Conservation (phyloP, 23 tunicate species). For the Halocynthia aurantium region DNA sequence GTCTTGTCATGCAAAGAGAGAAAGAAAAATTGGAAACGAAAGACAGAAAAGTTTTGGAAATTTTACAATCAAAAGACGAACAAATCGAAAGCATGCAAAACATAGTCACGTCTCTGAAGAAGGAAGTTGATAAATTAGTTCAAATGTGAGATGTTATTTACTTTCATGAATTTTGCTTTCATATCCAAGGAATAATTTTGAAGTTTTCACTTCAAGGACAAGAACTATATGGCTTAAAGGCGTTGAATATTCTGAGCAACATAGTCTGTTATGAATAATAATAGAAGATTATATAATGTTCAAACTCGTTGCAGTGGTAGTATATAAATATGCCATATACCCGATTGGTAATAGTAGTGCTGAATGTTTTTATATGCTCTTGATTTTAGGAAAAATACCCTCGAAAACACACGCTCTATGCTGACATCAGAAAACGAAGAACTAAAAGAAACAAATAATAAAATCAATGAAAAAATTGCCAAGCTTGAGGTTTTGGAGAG, state of each 20-base stretch:
- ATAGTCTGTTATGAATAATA: too few species aligned
- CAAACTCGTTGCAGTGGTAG: too few species aligned
- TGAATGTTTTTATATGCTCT: too few species aligned
- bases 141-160: constrained; percentile 24
- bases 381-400: constrained; percentile 5
- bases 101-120: constrained; percentile 35
- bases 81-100: constrained; percentile 62
- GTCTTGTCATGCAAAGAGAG: constrained; percentile 74
- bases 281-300: too few species aligned
- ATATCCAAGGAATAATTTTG: background rate
- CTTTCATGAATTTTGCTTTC: background rate
- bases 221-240: too few species aligned
- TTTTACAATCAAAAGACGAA: constrained; percentile 81
- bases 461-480: constrained; percentile 8
- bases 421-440: constrained; percentile 24
- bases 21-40: constrained; percentile 71
- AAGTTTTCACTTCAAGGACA: too few species aligned
- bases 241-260: too few species aligned
- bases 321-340: too few species aligned
- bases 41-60: constrained; percentile 84
- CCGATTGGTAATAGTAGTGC: too few species aligned
- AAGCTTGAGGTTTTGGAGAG: constrained; percentile 11
- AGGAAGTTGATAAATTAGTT: constrained; percentile 47
- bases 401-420: constrained; percentile 12
- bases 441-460: constrained; percentile 12